These are phyloP conservation scores for Eupsilia transversa DNA, from an alignment of 2,888 invertebrate species.

Conservation along the genomic window DNA sequence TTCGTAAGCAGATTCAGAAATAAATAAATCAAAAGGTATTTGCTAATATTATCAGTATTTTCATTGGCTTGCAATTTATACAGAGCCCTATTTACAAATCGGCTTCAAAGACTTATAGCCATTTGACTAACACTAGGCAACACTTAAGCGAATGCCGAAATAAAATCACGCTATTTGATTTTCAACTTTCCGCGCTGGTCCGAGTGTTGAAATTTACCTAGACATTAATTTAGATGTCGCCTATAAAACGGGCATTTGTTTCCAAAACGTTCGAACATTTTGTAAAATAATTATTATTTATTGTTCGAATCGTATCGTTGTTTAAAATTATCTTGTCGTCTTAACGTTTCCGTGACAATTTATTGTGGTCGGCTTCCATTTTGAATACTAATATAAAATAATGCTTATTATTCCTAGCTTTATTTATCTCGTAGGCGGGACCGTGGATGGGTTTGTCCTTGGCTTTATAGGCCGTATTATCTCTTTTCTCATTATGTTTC, in stretches of 20 bases:
- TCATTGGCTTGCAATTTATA: constrained; percentile 6
- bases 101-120: constrained; percentile 1
- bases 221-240: neutral
- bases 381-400: constrained; percentile 45
- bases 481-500: neutral
- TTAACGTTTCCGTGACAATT: constrained; percentile 23
- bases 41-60: constrained; percentile 5
- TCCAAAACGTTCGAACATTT: constrained; percentile 18
- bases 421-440: constrained; percentile 12
- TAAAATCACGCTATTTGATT: neutral
- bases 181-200: neutral
- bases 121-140: constrained; percentile 3
- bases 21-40: constrained; percentile 32
- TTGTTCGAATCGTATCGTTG: constrained; percentile 14
- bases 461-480: constrained; percentile 20
- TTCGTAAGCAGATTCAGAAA: neutral
- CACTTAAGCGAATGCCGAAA: neutral
- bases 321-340: constrained; percentile 45
- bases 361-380: constrained; percentile 22
- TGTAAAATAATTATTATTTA: constrained; percentile 45
- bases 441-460: neutral
- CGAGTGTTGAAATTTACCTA: neutral
- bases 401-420: constrained; percentile 32
- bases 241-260: neutral
- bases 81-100: constrained; percentile 25